Percentiles rank a stretch among this genome's conserved stretches.
These are phyloP conservation scores for Rhadina sibilatrix DNA, from an alignment of 2,113 vertebrate species.

Conservation along the genomic window DNA sequence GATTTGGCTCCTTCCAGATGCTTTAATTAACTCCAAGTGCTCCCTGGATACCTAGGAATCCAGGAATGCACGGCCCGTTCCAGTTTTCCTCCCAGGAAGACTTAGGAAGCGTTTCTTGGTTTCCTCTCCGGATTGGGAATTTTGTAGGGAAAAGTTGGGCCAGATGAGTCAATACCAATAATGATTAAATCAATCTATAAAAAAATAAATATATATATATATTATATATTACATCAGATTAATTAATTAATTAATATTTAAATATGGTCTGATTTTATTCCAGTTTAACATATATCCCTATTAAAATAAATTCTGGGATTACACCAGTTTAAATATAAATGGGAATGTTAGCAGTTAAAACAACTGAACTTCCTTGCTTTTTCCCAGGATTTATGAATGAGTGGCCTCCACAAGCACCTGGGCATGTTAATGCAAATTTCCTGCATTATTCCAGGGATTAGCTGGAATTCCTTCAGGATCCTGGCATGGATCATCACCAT, in stretches of 20 bases:
- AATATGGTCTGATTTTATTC: background rate
- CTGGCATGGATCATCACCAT: too few relatives aligned
- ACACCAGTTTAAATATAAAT: background rate
- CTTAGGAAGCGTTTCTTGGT: background rate
- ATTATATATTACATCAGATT: rapidly evolving
- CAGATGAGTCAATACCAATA: rapidly evolving
- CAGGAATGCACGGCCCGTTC: rapidly evolving
- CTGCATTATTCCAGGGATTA: background rate
- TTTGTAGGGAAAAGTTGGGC: too few relatives aligned
- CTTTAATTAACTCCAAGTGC: background rate
- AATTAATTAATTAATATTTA: background rate
- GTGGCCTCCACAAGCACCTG: background rate
- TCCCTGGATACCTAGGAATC: background rate
- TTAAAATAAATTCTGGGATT: background rate
- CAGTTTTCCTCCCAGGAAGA: rapidly evolving
- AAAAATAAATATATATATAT: background rate
- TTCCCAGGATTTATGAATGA: background rate
- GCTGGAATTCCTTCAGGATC: background rate
- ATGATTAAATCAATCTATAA: rapidly evolving
- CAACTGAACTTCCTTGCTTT: background rate
- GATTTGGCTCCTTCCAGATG: background rate
- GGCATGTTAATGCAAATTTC: background rate
- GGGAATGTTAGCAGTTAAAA: background rate
- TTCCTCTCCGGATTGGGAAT: background rate
- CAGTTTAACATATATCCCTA: background rate